Base-by-base conservation (phyloP, 2,888 invertebrate species). In the Arrhopalites spinosus region DNA sequence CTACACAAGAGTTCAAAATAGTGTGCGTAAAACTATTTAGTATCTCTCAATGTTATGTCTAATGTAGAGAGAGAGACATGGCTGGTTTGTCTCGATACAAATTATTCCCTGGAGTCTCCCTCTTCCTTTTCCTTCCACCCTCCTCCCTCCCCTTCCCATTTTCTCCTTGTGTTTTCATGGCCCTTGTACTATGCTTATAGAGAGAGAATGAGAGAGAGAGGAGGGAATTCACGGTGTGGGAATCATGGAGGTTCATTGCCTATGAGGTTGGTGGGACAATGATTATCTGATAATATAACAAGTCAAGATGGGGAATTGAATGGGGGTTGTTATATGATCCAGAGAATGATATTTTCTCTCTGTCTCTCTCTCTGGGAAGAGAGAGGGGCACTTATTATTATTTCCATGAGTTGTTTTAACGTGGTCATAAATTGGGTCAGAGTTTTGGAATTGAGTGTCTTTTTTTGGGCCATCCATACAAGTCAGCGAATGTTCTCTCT, bases 341-440 rank as follows among this genome's bases (percentile, higher is more conserved):
- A n/a, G n/a, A n/a, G n/a, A n/a, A n/a, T n/a, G n/a, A n/a, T n/a
- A 45, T 45, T 45, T 45, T 45, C 8, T 15, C 15, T 11, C 15
- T 45, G 15, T 45, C 7, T 45, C 45, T 45, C 8, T 45, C 7
- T 11, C 45, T 15, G 45, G 45, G 45, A 45, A 45, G 45, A 45
- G 45, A 45, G 15, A 45, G 45, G 45, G 45, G 15, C 17, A 50
- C 3, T 59, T 59, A 59, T 20, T 59, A 59, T 59, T 59, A 59
- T 59, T 59, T 59, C 25, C 59, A 59, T 59, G 59, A 59, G 59
- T 27, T 13, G 20, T 59, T 59, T 25, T 59, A 59, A 59, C 25
- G 59, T 25, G 25, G 25, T 59, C 59, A 15, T 59, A 59, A 59
- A 59, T 59, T 59, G 59, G 59, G 59, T 59, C 59, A 59, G 25